Percentiles rank a stretch among this genome's conserved stretches.
These are phyloP conservation scores for Dendrophyllia cribrosa DNA, from an alignment of 64 coral and sea anemone genomes.

Conservation along the genomic window DNA sequence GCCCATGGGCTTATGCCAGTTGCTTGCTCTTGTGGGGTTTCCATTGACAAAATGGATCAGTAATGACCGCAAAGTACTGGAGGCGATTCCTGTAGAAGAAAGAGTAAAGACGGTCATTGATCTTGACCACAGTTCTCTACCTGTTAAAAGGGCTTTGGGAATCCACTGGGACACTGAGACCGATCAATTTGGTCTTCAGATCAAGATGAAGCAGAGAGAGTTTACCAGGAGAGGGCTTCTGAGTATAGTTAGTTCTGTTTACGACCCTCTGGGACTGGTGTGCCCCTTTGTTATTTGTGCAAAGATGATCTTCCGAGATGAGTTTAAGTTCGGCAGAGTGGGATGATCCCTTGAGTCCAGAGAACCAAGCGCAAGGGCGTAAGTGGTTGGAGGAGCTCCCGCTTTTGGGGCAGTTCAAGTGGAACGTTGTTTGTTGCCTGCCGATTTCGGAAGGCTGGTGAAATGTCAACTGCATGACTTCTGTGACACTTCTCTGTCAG, in stretches of 20 bases:
- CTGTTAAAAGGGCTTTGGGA: constrained; percentile 19
- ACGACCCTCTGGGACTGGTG: constrained; percentile 1
- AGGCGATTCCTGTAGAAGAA: constrained; percentile 13
- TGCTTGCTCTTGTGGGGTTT: background rate
- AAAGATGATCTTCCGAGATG: background rate
- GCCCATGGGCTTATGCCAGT: background rate
- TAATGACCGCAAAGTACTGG: constrained; percentile 9
- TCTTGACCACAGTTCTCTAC: constrained; percentile 9
- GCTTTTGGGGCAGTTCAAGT: background rate
- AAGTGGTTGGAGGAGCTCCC: background rate
- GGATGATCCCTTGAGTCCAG: background rate
- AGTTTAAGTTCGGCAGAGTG: background rate
- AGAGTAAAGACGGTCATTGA: background rate
- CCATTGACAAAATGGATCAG: background rate
- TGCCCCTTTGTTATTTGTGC: constrained; percentile 6
- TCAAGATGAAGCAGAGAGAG: background rate
- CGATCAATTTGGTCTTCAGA: background rate
- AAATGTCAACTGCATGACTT: constrained; percentile 4
- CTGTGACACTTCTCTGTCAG: constrained; percentile 27
- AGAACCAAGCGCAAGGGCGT: background rate
- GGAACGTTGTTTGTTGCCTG: background rate
- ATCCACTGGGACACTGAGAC: constrained; percentile 26
- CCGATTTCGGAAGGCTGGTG: background rate
- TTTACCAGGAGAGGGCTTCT: background rate
- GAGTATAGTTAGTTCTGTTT: constrained; percentile 2